Percentiles rank a stretch among this genome's conserved stretches.
phyloP scores from a whole-genome alignment of 2,888 invertebrate genomes.

The Agapetus fuscipes region DNA sequence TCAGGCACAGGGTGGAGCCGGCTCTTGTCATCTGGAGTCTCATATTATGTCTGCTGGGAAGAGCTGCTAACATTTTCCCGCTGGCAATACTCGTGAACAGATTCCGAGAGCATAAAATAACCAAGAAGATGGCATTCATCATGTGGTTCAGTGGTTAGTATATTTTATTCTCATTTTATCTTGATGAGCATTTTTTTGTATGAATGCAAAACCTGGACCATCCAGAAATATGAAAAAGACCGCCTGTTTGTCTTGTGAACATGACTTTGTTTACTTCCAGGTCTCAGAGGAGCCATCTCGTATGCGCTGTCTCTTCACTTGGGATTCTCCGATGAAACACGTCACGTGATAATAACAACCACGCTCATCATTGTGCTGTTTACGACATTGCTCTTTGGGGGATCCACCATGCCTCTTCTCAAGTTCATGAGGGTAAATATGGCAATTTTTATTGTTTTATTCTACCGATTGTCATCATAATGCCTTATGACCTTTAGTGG shows the following conservation, averaged over 20 bases:
- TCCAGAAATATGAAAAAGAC: no score
- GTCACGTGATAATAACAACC: conserved; percentile 94
- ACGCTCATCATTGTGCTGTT: conserved; percentile 96
- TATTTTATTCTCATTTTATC: conserved; percentile 19
- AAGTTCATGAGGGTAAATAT: conserved; percentile 73
- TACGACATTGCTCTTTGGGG: conserved; percentile 91
- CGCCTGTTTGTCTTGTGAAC: not conserved
- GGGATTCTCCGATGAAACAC: conserved; percentile 86
- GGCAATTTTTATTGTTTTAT: not conserved
- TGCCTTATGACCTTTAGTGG: not conserved
- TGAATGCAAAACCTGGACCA: no score
- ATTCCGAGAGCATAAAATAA: conserved; percentile 96
- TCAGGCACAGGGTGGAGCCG: conserved; percentile 84
- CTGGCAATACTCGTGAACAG: conserved; percentile 87
- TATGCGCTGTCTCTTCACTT: conserved; percentile 95
- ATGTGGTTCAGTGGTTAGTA: conserved; percentile 94
- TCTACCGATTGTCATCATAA: no score
- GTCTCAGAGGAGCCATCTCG: conserved; percentile 93
- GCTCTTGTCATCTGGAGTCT: conserved; percentile 93
- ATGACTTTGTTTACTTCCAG: conserved; percentile 30
- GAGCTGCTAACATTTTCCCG: conserved; percentile 96
- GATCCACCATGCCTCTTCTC: conserved; percentile 94
- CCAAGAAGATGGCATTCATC: conserved; percentile 96
- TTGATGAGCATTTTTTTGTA: conserved; percentile 1
- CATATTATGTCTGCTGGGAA: conserved; percentile 80